Evolutionary conservation across 1,140 invertebrate species (phyloP).

Genomic region (Metopolophium dirhodum): DNA sequence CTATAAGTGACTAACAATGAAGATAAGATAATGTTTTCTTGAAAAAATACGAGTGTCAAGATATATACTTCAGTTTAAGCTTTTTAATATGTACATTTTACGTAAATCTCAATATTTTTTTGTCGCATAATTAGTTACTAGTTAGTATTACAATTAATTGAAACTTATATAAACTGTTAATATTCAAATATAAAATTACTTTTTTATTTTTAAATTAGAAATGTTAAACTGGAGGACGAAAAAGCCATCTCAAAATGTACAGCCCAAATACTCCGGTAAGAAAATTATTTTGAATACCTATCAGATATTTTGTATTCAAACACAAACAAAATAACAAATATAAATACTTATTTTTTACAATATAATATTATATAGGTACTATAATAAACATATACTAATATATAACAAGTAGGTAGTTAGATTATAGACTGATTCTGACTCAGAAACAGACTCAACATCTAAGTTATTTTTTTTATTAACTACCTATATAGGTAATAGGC

Average conservation of each 20-base stretch:
- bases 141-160: not conserved
- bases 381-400: too few species aligned
- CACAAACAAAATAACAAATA: not conserved
- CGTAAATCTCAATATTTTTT: not conserved
- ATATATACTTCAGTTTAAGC: not conserved
- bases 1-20: not conserved
- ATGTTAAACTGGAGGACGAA: not conserved
- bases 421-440: too few species aligned
- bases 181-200: not conserved
- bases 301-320: not conserved
- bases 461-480: too few species aligned
- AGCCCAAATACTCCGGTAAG: constrained; percentile 1
- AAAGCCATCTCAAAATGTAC: not conserved
- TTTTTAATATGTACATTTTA: not conserved
- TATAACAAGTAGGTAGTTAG: too few species aligned
- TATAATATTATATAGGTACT: not conserved
- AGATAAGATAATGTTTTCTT: constrained; percentile 35
- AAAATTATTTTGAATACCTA: not conserved
- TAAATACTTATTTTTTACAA: not conserved
- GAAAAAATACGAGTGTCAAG: not conserved
- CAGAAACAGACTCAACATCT: too few species aligned
- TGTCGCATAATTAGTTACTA: not conserved
- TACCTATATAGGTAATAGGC: too few species aligned
- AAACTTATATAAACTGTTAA: not conserved
- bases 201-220: not conserved